These are phyloP conservation scores for Caenorhabditis elegans DNA, from an alignment of 1,140 invertebrate genomes.

Conservation along the genomic window DNA sequence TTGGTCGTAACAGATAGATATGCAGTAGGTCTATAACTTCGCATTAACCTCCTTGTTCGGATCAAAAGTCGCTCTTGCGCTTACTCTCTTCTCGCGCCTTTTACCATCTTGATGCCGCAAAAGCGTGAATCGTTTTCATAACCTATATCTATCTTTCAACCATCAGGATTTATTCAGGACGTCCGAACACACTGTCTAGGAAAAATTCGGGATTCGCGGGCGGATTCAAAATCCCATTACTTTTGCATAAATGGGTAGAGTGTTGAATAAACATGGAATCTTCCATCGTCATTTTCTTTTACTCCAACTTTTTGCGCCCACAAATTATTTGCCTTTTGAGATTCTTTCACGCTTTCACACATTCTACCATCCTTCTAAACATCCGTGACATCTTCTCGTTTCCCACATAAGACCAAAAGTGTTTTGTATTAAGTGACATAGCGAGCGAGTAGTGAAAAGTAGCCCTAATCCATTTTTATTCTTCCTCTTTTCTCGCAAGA, in stretches of 20 bases:
- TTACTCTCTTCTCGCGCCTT: neutral
- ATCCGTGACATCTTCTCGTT: neutral
- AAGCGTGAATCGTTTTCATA: slow-evolving; percentile 31
- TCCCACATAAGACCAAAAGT: neutral
- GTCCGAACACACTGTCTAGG: neutral
- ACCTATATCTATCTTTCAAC: slow-evolving; percentile 26
- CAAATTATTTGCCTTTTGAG: neutral
- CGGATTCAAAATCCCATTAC: neutral
- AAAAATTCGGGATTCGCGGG: neutral
- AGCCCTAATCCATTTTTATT: neutral
- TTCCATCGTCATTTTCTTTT: no score
- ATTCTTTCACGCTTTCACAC: slow-evolving; percentile 8
- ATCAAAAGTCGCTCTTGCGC: neutral
- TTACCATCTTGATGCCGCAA: neutral
- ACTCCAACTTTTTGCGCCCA: neutral
- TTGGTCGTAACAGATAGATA: neutral
- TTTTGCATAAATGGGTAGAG: slow-evolving; percentile 30
- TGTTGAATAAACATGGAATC: slow-evolving; percentile 28
- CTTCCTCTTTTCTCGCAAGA: neutral
- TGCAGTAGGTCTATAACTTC: neutral
- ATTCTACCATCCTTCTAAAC: neutral
- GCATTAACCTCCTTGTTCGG: slow-evolving; percentile 4
- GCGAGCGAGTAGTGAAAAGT: neutral
- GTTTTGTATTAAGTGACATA: neutral
- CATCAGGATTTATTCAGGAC: slow-evolving; percentile 15